Evolutionary conservation across 2,797 vertebrate species (phyloP).

Genomic region (Furcifer pardalis): DNA sequence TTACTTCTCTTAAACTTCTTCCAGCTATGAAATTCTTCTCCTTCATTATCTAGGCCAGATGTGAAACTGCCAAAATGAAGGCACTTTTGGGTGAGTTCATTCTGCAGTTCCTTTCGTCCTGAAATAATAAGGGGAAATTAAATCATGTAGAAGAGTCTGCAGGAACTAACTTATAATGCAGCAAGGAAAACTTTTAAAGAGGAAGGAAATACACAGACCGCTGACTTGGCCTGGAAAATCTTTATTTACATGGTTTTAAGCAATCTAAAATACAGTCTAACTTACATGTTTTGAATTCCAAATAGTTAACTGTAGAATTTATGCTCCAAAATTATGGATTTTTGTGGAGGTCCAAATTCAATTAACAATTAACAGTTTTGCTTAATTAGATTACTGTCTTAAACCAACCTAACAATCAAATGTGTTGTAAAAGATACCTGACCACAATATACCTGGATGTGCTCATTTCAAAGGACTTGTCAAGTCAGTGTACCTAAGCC

Average conservation of each 20-base stretch:
- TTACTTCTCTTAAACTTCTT: neutral
- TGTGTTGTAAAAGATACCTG: neutral
- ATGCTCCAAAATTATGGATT: neutral
- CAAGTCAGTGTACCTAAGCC: neutral
- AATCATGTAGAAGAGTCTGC: neutral
- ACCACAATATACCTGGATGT: neutral
- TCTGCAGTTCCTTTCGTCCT: too few relatives aligned
- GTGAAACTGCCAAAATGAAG: too few relatives aligned
- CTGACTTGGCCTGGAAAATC: neutral
- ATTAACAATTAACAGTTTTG: neutral
- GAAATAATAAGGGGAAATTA: neutral
- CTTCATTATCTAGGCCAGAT: too few relatives aligned
- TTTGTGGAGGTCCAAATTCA: neutral
- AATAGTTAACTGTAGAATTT: neutral
- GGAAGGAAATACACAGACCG: neutral
- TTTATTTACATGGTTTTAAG: neutral
- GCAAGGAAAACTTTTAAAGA: neutral
- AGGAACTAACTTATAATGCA: neutral
- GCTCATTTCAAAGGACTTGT: neutral
- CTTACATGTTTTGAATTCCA: neutral
- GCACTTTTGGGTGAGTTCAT: too few relatives aligned
- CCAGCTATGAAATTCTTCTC: too few relatives aligned
- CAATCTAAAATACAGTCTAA: neutral
- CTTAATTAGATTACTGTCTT: neutral
- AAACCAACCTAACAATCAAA: neutral